These are phyloP conservation scores for Mustela nigripes DNA, from an alignment of 2,113 vertebrate species.

Conservation along the genomic window DNA sequence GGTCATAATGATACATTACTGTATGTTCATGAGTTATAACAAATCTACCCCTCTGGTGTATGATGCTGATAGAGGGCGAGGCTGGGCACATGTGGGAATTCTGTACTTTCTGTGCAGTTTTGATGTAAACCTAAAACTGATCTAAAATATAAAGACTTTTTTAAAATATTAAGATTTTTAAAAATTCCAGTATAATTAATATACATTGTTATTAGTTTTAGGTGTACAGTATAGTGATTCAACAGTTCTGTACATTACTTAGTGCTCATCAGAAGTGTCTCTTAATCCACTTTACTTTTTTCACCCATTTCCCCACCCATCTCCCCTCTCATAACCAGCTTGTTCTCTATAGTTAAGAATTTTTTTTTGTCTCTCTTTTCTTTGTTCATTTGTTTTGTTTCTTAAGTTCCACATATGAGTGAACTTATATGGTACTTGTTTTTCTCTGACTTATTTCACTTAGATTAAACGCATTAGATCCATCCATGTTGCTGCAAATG, in stretches of 20 bases:
- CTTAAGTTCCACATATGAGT: background rate
- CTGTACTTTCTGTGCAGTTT: background rate
- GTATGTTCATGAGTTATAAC: background rate
- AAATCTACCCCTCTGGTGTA: background rate
- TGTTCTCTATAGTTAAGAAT: background rate
- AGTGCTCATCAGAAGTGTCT: background rate
- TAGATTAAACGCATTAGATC: background rate
- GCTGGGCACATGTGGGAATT: background rate
- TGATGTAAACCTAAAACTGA: background rate
- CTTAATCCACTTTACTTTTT: background rate
- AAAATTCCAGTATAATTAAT: background rate
- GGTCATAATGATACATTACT: background rate
- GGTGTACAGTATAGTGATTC: background rate
- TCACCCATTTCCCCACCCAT: background rate
- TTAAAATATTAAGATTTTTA: too few species aligned
- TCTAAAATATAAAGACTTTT: background rate
- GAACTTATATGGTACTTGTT: background rate
- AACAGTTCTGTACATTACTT: background rate
- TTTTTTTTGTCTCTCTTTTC: background rate
- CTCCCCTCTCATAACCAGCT: background rate
- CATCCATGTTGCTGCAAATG: background rate
- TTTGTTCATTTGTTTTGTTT: background rate
- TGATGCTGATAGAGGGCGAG: background rate
- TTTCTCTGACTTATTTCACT: background rate
- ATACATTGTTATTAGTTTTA: background rate